Evolutionary conservation across 2,797 vertebrate genomes (phyloP), one percentile per base, ranked within the genome.

Genomic region (Onychomys torridus): DNA sequence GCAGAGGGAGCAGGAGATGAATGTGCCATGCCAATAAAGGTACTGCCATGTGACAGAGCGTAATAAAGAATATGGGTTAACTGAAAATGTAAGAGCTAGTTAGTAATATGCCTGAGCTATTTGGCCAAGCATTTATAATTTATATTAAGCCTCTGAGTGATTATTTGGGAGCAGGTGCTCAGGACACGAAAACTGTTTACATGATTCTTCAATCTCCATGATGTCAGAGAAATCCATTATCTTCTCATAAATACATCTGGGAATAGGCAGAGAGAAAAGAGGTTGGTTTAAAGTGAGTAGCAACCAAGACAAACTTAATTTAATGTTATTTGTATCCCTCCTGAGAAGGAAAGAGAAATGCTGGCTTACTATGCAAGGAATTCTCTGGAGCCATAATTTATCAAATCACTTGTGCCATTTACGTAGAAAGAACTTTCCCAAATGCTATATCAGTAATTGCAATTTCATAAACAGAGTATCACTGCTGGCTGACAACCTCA

Each of bases 371-470:
- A 37, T 3, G 34, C 46, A 75, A 79, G 79, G 78, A 92, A 96
- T 87, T 94, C 96, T 95, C 97, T 92, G 82, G 96, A 97, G 97
- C 73, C 57, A 9, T 61, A 96, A 96, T 87, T 89, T 93, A 94
- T 87, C 78, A 84, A 97, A 96, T 89, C 84, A 95, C 81, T 76
- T 85, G 86, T 84, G 82, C 87, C 65, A 83, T 69, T 85, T 90
- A 92, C 46, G 90, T 27, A 91, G 85, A 79, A 65, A 96, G 77
- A 96, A 93, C 52, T 82, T 96, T 85, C 92, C 79, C 96, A 96
- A 97, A 96, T 29, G 81, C 83, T 96, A 55, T 55, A 79, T 94
- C 76, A 89, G 93, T 96, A 97, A 97, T 82, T 96, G 94, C 81
- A 94, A 67, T 96, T 97, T 96, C 95, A 96, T 95, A 97, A 96